phyloP scores from a whole-genome alignment of 1,140 invertebrate species.

The Drosophila lowei region DNA sequence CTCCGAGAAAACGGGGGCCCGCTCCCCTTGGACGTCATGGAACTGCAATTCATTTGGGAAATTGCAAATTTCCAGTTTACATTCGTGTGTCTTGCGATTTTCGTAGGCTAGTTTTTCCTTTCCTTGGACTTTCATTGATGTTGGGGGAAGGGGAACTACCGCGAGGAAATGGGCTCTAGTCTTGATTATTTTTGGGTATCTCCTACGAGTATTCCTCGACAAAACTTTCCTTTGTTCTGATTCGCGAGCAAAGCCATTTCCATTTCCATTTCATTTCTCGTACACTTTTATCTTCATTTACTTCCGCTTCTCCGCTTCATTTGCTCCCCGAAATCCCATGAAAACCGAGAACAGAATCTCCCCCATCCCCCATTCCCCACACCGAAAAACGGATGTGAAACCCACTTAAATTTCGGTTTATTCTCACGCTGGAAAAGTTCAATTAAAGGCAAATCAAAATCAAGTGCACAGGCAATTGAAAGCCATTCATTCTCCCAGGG shows the following conservation, averaged over 20 bases:
- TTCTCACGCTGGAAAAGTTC: conserved; percentile 31
- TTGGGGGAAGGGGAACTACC: conserved; percentile 2
- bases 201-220: too few relatives aligned
- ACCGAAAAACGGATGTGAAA: conserved; percentile 17
- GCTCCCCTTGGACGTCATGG: background rate
- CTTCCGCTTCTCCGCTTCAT: conserved; percentile 2
- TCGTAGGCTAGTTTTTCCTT: background rate
- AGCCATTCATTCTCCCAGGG: conserved; percentile 25
- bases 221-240: too few relatives aligned
- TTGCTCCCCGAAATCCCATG: background rate
- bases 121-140: too few relatives aligned
- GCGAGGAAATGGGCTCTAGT: background rate
- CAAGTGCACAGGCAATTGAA: conserved; percentile 9
- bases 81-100: conserved; percentile 8
- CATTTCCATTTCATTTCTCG: conserved; percentile 21
- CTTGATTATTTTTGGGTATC: too few relatives aligned
- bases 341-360: conserved; percentile 1
- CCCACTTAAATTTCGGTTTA: conserved; percentile 1
- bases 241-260: background rate
- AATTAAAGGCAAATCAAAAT: conserved; percentile 27
- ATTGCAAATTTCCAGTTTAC: conserved; percentile 27
- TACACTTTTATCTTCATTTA: conserved; percentile 6
- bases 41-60: conserved; percentile 30
- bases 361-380: background rate
- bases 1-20: conserved; percentile 2